Evolutionary conservation across 2,888 invertebrate species (phyloP), one percentile per base, ranked within the genome.

Genomic region (Melangyna quadrimaculata): DNA sequence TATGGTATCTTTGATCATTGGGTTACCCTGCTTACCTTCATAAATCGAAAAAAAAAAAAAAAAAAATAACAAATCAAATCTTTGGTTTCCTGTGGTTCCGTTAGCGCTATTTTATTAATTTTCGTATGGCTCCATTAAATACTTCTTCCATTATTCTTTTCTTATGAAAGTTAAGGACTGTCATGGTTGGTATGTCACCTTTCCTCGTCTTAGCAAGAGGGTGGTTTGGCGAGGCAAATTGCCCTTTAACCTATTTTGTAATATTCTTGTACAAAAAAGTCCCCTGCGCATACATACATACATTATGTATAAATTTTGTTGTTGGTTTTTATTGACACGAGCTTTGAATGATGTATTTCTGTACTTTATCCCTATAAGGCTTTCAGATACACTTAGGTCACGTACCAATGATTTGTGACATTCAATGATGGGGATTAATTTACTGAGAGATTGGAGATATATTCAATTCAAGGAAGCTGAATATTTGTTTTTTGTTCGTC

Each of bases 381-480:
- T 59, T 57, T 27, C 43, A 37, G 59, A 75, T 69, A 77, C 59
- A 32, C 48, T 70, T 51, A 19, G 32, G 70, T 77, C 59, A 77
- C 70, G 61, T 77, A 70, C 32, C 69, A 57, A 61, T 70, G 57
- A 75, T 61, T 77, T 77, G 77, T 70, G 77, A 67, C 69, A 70
- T 59, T 70, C 19, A n/a, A 59, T 69, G 59, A 35, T 77, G n/a
- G 37, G 40, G 51, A 77, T 69, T 51, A 59, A 70, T 77, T 51
- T n/a, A 65, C 48, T 48, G 59, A 19, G 24, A 24, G 43, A 48
- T 35, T 29, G 22, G 24, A 32, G 55, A 75, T 57, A 35, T 48
- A 35, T 55, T 14, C 22, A 55, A 32, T 43, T 55, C 32, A 35
- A 55, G 29, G 32, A 65, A 65, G 29, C 8, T 73, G 27, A 14